Evolutionary conservation across 2,797 vertebrate species (phyloP).

Genomic region (Nyctibius grandis): DNA sequence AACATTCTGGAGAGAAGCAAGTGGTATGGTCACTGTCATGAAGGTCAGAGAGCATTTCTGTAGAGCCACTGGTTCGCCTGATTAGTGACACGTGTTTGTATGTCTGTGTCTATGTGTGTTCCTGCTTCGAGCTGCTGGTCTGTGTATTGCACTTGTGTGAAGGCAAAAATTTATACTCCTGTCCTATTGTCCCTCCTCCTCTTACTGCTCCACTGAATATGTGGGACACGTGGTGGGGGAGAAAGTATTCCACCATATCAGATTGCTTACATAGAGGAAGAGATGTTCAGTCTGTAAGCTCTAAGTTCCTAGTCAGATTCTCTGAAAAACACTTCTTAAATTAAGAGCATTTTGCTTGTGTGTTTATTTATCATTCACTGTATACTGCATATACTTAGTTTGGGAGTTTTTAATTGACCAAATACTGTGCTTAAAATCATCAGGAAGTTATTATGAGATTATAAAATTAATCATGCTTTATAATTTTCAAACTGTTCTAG

Average conservation of each 20-base stretch:
- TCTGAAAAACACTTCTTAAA: background rate
- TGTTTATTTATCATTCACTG: background rate
- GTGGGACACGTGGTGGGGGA: fast-evolving
- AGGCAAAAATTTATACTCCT: background rate
- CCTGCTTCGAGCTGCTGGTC: background rate
- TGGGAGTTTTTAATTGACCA: background rate
- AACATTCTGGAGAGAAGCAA: background rate
- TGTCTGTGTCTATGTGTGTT: background rate
- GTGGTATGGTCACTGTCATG: background rate
- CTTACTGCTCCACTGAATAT: background rate
- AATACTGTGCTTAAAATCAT: background rate
- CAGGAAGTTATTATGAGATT: background rate
- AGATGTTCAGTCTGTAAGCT: background rate
- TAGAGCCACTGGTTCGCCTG: background rate
- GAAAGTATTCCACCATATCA: background rate
- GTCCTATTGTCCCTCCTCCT: background rate
- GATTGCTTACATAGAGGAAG: background rate
- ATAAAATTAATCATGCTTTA: background rate
- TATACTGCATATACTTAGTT: background rate
- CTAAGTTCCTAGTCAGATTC: background rate
- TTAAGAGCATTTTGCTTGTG: background rate
- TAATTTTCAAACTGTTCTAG: background rate
- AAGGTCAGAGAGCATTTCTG: background rate
- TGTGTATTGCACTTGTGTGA: background rate
- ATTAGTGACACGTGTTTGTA: background rate